Percentiles rank a stretch among this genome's conserved stretches.
Evolutionary conservation across 2,113 vertebrate genomes (phyloP).

Genomic region (Erythrocercus mccallii): DNA sequence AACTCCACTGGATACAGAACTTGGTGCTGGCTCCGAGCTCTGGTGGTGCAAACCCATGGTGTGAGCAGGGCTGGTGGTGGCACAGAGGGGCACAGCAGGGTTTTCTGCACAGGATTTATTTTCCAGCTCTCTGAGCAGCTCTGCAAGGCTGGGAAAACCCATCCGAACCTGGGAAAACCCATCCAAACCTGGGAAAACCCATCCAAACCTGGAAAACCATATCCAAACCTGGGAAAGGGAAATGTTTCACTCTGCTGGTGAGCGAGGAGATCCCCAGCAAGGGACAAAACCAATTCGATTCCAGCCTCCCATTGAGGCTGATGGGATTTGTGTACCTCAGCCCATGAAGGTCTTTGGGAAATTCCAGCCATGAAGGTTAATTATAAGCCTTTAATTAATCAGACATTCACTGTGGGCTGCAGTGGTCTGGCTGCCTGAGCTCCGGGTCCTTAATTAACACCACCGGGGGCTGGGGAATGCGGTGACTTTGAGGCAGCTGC

Average conservation of each 20-base stretch:
- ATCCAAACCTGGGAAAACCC: not conserved
- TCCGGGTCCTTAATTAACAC: slow-evolving; percentile 14
- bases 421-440: slow-evolving; percentile 38
- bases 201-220: not conserved
- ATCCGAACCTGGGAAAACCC: not conserved
- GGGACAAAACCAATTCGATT: not conserved
- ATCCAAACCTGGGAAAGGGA: not conserved
- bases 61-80: not conserved
- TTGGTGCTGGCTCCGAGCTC: rapidly evolving
- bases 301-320: not conserved
- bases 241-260: not conserved
- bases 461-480: not conserved
- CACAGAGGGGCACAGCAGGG: not conserved
- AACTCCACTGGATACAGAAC: rapidly evolving
- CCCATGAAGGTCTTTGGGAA: slow-evolving; percentile 53
- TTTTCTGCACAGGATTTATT: slow-evolving; percentile 13
- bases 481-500: not conserved
- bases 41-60: rapidly evolving
- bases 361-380: slow-evolving; percentile 64
- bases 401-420: slow-evolving; percentile 12
- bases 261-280: not conserved
- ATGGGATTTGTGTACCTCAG: slow-evolving; percentile 28
- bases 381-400: slow-evolving; percentile 57
- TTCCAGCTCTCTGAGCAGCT: slow-evolving; percentile 2
- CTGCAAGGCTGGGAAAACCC: not conserved